Evolutionary conservation across 2,113 vertebrate genomes (phyloP).

Genomic region (Clarias magur): DNA sequence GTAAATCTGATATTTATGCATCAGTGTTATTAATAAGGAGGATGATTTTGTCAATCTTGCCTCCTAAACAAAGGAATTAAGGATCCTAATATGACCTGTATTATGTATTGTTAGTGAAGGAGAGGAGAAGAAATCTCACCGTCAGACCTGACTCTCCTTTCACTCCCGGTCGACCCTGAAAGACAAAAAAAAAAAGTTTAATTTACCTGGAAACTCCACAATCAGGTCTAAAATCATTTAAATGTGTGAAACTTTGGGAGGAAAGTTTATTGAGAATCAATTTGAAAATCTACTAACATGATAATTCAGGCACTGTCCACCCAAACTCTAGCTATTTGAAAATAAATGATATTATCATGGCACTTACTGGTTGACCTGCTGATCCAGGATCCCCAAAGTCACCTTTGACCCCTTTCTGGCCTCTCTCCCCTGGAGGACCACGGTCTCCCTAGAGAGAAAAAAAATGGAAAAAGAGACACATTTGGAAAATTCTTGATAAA

Average conservation of each 20-base stretch:
- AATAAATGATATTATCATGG: neutral
- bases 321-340: neutral
- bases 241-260: neutral
- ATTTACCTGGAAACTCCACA: neutral
- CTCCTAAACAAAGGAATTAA: neutral
- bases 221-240: neutral
- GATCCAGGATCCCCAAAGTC: conserved; percentile 78
- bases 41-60: neutral
- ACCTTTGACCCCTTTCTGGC: conserved; percentile 82
- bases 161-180: conserved; percentile 76
- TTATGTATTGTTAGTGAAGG: neutral
- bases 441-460: conserved; percentile 76
- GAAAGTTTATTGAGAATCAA: neutral
- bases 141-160: conserved; percentile 86
- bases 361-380: conserved; percentile 78
- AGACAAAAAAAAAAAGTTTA: neutral
- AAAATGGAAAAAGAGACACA: neutral
- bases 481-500: neutral
- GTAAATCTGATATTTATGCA: neutral
- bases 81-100: neutral
- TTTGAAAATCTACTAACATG: neutral
- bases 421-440: conserved; percentile 78
- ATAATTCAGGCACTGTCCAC: neutral
- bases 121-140: conserved; percentile 67
- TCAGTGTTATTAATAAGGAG: neutral